These are phyloP conservation scores for Epistrophe eligans DNA, from an alignment of 2,888 invertebrate genomes.

Conservation along the genomic window DNA sequence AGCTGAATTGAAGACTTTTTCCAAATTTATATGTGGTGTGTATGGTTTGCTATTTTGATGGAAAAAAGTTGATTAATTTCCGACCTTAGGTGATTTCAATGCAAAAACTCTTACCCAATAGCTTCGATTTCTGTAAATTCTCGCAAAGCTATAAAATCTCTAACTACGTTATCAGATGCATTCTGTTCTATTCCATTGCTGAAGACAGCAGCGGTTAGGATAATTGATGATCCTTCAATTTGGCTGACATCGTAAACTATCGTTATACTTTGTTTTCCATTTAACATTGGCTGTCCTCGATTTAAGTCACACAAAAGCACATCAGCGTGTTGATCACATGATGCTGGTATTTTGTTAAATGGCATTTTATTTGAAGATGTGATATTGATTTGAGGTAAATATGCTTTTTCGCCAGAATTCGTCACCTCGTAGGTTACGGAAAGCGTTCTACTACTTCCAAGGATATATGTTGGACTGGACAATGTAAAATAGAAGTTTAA, in stretches of 20 bases:
- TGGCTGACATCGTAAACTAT: constrained; percentile 82
- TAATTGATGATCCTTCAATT: constrained; percentile 80
- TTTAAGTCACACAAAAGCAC: constrained; percentile 81
- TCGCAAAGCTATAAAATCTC: constrained; percentile 79
- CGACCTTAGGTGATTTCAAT: no score
- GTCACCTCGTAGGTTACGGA: constrained; percentile 81
- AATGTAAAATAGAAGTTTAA: background rate
- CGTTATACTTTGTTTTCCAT: constrained; percentile 79
- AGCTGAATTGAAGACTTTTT: constrained; percentile 80
- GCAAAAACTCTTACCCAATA: constrained; percentile 79
- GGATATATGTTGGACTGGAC: constrained; percentile 80
- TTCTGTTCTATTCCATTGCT: constrained; percentile 82
- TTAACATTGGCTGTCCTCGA: constrained; percentile 81
- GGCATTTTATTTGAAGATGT: constrained; percentile 83
- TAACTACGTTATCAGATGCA: constrained; percentile 73
- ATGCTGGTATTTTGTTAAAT: constrained; percentile 82
- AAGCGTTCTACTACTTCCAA: constrained; percentile 82
- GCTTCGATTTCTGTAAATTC: constrained; percentile 83
- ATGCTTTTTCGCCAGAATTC: constrained; percentile 85
- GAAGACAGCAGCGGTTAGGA: constrained; percentile 81
- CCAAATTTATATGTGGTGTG: constrained; percentile 80
- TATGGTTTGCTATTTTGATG: constrained; percentile 78
- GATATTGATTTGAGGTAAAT: constrained; percentile 84
- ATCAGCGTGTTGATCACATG: constrained; percentile 79
- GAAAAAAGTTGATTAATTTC: no score